Evolutionary conservation across 2,113 vertebrate genomes (phyloP).

Genomic region (Pluvialis apricaria): DNA sequence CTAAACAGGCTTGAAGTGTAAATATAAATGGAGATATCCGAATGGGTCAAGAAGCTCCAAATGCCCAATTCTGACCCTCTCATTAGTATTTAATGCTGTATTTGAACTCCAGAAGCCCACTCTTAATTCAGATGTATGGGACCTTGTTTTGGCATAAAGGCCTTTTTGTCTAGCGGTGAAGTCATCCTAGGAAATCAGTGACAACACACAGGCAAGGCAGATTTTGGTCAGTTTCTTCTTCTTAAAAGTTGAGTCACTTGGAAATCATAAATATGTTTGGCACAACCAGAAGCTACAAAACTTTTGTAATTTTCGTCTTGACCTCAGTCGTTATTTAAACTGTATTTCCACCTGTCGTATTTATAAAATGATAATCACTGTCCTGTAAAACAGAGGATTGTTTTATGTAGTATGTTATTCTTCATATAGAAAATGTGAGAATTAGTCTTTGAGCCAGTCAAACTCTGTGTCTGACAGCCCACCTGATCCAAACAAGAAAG

Average conservation of each 20-base stretch:
- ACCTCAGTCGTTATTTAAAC: not conserved
- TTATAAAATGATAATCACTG: not conserved
- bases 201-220: not conserved
- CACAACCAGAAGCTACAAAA: not conserved
- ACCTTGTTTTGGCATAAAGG: not conserved
- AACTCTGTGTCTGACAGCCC: rapidly evolving
- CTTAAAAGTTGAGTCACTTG: not conserved
- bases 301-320: not conserved
- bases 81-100: not conserved
- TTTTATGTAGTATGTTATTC: not conserved
- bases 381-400: not conserved
- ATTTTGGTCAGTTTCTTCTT: not conserved
- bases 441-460: not conserved
- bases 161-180: not conserved
- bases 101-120: not conserved
- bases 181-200: not conserved
- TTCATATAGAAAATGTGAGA: not conserved
- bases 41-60: not conserved
- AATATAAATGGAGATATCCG: not conserved
- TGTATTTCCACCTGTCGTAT: not conserved
- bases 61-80: not conserved
- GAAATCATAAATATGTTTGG: not conserved
- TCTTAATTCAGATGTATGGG: not conserved
- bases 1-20: not conserved
- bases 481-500: not conserved